Evolutionary conservation across 2,888 invertebrate species (phyloP).

Genomic region (Andrena dorsata): DNA sequence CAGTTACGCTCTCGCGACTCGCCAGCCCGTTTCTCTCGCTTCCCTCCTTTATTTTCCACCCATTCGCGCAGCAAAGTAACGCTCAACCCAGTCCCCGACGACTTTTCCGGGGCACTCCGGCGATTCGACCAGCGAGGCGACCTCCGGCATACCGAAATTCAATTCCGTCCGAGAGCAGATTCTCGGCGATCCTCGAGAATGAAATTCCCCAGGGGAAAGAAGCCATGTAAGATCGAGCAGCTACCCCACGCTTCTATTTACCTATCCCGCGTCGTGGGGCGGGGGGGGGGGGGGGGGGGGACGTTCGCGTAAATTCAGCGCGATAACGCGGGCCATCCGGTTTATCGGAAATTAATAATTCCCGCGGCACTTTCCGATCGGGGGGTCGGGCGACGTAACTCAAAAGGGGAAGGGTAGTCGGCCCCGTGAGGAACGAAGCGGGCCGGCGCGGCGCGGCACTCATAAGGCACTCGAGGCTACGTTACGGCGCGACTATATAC

Average conservation of each 20-base stretch:
- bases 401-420: constrained; percentile 15
- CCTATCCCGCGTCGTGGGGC: neutral
- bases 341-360: constrained; percentile 37
- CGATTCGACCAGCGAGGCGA: neutral
- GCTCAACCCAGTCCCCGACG: neutral
- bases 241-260: neutral
- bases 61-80: neutral
- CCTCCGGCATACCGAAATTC: too few species aligned
- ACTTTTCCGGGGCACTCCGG: neutral
- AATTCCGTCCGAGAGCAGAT: neutral
- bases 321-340: constrained; percentile 15
- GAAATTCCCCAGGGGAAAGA: neutral
- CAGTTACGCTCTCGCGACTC: constrained; percentile 70
- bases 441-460: constrained; percentile 15
- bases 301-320: constrained; percentile 10
- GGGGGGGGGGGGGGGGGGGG: too few species aligned
- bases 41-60: constrained; percentile 7
- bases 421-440: constrained; percentile 18
- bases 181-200: neutral
- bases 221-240: neutral
- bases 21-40: constrained; percentile 48
- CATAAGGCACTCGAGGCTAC: constrained; percentile 42
- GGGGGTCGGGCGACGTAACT: constrained; percentile 15
- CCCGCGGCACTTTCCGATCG: constrained; percentile 20
- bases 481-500: constrained; percentile 57